Percentiles rank a stretch among this genome's conserved stretches.
Evolutionary conservation across 1,140 invertebrate genomes (phyloP).

Genomic region (Drosophila azteca): DNA sequence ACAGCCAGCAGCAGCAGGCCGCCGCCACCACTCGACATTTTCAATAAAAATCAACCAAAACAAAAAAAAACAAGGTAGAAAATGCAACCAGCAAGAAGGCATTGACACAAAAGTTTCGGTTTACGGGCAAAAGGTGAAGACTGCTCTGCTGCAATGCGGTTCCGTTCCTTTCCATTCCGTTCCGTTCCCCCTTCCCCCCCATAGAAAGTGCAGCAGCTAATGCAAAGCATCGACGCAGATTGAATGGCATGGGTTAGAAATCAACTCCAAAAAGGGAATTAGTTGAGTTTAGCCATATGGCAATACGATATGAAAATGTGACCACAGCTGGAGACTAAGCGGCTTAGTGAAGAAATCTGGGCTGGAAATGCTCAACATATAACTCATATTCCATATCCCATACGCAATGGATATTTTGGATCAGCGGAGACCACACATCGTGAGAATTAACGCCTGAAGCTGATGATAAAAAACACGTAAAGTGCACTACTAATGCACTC

Average conservation of each 20-base stretch:
- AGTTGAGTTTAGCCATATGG: constrained; percentile 25
- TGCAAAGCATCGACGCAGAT: constrained; percentile 5
- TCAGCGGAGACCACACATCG: constrained; percentile 52
- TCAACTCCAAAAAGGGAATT: constrained; percentile 24
- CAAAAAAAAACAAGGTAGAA: constrained; percentile 27
- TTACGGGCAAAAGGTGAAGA: constrained; percentile 63
- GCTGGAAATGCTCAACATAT: constrained; percentile 10
- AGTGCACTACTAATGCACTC: constrained; percentile 44
- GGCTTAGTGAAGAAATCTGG: constrained; percentile 37
- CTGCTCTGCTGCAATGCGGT: constrained; percentile 38
- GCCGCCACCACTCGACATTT: constrained; percentile 5
- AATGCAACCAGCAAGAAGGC: constrained; percentile 40
- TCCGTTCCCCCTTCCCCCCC: not conserved
- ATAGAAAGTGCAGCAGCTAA: constrained; percentile 26
- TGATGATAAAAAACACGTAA: constrained; percentile 16
- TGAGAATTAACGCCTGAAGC: constrained; percentile 55
- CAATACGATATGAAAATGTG: constrained; percentile 40
- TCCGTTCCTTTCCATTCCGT: too few species aligned
- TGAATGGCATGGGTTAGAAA: constrained; percentile 9
- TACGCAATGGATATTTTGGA: constrained; percentile 29
- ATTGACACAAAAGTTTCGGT: constrained; percentile 70
- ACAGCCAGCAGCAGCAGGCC: not conserved
- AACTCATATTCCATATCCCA: constrained; percentile 26
- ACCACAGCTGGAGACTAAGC: constrained; percentile 20
- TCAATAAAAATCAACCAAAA: constrained; percentile 58